Evolutionary conservation across 2,113 vertebrate species (phyloP).

Genomic region (Aptenodytes patagonicus): DNA sequence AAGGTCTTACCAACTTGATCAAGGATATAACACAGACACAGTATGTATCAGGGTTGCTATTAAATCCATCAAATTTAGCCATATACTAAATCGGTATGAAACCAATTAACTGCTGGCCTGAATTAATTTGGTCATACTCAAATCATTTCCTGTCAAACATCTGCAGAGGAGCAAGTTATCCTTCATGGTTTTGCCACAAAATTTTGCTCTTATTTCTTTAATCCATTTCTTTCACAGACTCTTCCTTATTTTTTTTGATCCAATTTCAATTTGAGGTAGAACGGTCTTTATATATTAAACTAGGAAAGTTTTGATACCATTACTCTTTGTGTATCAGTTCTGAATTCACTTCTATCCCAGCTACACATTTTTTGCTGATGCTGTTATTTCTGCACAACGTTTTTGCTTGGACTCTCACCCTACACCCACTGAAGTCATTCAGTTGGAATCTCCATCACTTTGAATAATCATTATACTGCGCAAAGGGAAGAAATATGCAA

Average conservation of each 20-base stretch:
- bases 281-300: background rate
- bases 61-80: background rate
- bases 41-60: background rate
- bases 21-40: background rate
- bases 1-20: background rate
- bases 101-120: background rate
- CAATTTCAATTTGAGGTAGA: background rate
- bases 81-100: background rate
- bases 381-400: background rate
- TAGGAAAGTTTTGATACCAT: background rate
- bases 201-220: background rate
- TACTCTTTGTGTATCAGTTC: background rate
- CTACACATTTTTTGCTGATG: conserved; percentile 2
- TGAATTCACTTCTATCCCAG: background rate
- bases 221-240: background rate
- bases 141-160: background rate
- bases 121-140: background rate
- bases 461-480: background rate
- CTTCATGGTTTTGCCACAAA: background rate
- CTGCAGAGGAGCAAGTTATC: conserved; percentile 27
- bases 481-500: conserved; percentile 2
- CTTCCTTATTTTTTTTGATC: background rate
- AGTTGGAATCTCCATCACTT: conserved; percentile 28
- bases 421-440: conserved; percentile 39
- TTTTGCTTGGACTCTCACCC: background rate